Base-by-base conservation (phyloP, 2,113 vertebrate species). In the Perccottus glenii region DNA sequence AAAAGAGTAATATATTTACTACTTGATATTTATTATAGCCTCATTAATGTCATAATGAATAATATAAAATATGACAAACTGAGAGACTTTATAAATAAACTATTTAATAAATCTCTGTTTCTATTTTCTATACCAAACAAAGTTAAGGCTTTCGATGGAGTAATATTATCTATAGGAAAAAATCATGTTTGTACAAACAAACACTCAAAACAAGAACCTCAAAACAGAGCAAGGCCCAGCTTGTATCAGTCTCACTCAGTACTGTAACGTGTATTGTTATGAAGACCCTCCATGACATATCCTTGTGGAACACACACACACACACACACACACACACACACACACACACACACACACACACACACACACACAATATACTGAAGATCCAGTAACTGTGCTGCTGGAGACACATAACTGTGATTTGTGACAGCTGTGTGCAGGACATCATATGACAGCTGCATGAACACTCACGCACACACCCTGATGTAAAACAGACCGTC, bases 401-500 rank as follows among this genome's bases (percentile, higher is more conserved):
- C 19, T 60, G 68, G 60, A 75, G 72, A 75, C 70, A 77, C 65
- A 69, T 67, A 64, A 66, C 70, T 69, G 70, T 83, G 80, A 80
- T 80, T 72, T 82, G 70, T 75, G 80, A 79, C 64, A 78, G 74
- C 83, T 75, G 81, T 64, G 70, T 71, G 75, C 73, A 67, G 78
- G 80, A 67, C 75, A 68, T 78, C 80, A 82, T 79, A 68, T 81
- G 82, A 83, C 80, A 60, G 77, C 66, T 72, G 50, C 60, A 60
- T 38, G 42, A 60, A 76, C 3, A 33, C 59, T 59, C 16, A 62
- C 58, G 47, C 33, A 38, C 36, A 58, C 46, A 9, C 43, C 15
- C 11, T 66, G 73, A 82, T 85, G 83, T 78, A 84, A 85, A 84
- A 80, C 81, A 82, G 75, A 77, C 57, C 40, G 10, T 81, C 55